Evolutionary conservation across 37 sponge, comb jelly and placozoan genomes (phyloP).

Genomic region (Theonella swinhoei): DNA sequence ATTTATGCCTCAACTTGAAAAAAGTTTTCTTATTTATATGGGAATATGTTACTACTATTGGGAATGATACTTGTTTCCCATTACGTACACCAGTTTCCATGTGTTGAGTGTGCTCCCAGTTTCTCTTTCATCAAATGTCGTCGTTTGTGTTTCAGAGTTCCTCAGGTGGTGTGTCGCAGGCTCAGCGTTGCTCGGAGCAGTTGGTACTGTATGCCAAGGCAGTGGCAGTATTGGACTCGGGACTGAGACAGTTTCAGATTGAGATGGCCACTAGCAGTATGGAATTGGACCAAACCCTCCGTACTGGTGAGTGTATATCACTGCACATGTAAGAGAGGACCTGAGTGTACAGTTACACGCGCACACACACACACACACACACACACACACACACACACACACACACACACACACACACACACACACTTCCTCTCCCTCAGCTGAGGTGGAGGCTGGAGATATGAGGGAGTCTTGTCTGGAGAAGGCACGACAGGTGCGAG

Average conservation of each 20-base stretch:
- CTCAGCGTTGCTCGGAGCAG: constrained; percentile 74
- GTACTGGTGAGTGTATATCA: background rate
- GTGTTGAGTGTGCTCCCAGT: too few relatives aligned
- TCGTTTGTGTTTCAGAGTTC: constrained; percentile 52
- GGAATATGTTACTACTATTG: too few relatives aligned
- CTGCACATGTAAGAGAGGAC: background rate
- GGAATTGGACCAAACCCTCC: constrained; percentile 8
- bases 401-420: background rate
- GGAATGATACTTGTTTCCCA: too few relatives aligned
- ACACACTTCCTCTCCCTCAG: too few relatives aligned
- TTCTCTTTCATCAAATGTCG: too few relatives aligned
- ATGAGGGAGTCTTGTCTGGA: constrained; percentile 28
- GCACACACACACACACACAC: background rate
- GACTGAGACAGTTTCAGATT: constrained; percentile 41
- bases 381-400: background rate
- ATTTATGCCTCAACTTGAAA: too few relatives aligned
- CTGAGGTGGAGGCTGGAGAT: constrained; percentile 11
- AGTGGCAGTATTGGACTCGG: constrained; percentile 28
- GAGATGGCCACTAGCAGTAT: constrained; percentile 30
- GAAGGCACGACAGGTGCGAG: constrained; percentile 31
- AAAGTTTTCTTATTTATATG: too few relatives aligned
- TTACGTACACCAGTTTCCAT: too few relatives aligned
- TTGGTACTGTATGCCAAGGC: constrained; percentile 72
- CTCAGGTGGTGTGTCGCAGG: constrained; percentile 36
- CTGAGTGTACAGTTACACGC: background rate